Evolutionary conservation across 2,113 vertebrate genomes (phyloP).

Genomic region (Ciconia boyciana): DNA sequence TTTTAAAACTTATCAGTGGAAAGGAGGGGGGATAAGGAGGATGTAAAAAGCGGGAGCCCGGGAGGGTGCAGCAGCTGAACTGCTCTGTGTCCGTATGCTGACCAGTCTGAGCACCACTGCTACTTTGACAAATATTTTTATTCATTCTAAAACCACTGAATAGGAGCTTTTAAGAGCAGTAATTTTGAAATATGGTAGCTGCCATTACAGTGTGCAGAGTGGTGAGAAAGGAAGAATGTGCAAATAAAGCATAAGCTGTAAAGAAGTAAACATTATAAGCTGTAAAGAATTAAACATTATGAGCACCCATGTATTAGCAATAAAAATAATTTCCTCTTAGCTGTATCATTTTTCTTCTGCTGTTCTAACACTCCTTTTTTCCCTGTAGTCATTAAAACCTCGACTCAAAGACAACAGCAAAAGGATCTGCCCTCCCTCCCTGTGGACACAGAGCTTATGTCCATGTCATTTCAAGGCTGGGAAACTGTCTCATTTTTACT

Average conservation of each 20-base stretch:
- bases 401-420: neutral
- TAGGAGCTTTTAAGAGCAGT: neutral
- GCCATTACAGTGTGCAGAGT: neutral
- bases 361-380: neutral
- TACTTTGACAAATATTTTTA: neutral
- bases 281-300: conserved; percentile 44
- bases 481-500: neutral
- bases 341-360: neutral
- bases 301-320: conserved; percentile 43
- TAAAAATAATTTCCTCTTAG: conserved; percentile 60
- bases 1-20: neutral
- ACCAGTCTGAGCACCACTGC: neutral
- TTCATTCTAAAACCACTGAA: neutral
- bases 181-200: conserved; percentile 16
- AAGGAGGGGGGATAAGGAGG: neutral
- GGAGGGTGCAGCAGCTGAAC: neutral
- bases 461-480: conserved; percentile 27
- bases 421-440: conserved; percentile 22
- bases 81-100: fast-evolving
- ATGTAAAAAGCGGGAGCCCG: neutral
- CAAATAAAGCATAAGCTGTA: conserved; percentile 43
- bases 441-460: conserved; percentile 2
- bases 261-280: conserved; percentile 13
- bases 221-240: conserved; percentile 1
- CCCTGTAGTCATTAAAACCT: conserved; percentile 19